Evolutionary conservation across 1,140 invertebrate species (phyloP), one percentile per base, ranked within the genome.

Genomic region (Drosophila sulfurigaster): DNA sequence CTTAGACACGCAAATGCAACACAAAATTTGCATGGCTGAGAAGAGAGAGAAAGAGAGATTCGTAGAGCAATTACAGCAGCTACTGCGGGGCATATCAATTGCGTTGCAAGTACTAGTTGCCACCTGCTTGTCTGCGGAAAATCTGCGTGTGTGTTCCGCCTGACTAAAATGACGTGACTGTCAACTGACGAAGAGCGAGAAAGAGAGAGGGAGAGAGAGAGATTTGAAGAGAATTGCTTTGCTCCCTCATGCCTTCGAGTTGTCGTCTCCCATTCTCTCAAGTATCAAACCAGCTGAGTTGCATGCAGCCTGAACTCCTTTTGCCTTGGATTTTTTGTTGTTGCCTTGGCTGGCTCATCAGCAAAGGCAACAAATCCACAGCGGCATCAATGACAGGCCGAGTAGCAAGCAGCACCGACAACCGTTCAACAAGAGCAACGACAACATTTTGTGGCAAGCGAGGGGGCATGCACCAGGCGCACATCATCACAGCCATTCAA

Each of bases 121-220:
- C 83, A 87, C 83, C 83, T 87, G 83, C 83, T 87, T 83, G 83
- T 88, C 82, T 86, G 82, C 7, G 82, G 69, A 82, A 79, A 82
- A 56, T 38, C 83, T 83, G 83, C 85, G 85, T 87, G 83, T 87
- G 83, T 87, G 83, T 87, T 87, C 82, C 83, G 83, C 79, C 32
- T 71, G 65, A 77, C 81, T 82, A 78, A 87, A 87, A 86, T 86
- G 82, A 85, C 78, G 81, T 85, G 82, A 85, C 82, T 87, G 82
- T 87, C 82, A 86, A 73, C 79, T 72, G 77, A 62, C 25, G 51
- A 11, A 52, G 49, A 52, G 2, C 2, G 68, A 20, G 16, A 20
- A 10, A 41, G 15, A 11, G 32, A 58, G 56, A 20, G 15, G 6
- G 68, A 20, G 20, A 20, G 16, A 35, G 30, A 8, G 28, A 38